Evolutionary conservation across 1,140 invertebrate species (phyloP).

Genomic region (Condylostylus longicornis): DNA sequence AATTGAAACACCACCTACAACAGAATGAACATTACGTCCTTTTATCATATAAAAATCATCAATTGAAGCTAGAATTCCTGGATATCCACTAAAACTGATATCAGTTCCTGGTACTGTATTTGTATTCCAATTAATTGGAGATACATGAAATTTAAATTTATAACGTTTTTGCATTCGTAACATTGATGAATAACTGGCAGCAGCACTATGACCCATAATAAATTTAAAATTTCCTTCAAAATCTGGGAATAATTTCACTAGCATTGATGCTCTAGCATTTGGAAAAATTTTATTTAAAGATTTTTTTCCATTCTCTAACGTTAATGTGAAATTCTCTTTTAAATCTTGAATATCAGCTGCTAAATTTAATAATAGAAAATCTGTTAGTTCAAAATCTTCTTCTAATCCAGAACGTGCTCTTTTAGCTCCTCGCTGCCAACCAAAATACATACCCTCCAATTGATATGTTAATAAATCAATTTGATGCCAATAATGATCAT

Average conservation of each 20-base stretch:
- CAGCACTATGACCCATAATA: conserved; percentile 37
- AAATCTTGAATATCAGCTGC: conserved; percentile 60
- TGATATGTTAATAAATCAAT: conserved; percentile 53
- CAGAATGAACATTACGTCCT: conserved; percentile 37
- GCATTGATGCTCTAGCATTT: conserved; percentile 24
- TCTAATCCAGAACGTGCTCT: conserved; percentile 44
- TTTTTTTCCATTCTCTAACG: neutral
- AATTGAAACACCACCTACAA: conserved; percentile 42
- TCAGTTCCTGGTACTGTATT: conserved; percentile 49
- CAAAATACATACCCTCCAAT: conserved; percentile 49
- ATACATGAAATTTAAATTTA: conserved; percentile 59
- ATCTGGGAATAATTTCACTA: conserved; percentile 18
- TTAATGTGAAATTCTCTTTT: too few species aligned
- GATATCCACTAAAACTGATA: conserved; percentile 75
- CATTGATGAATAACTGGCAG: conserved; percentile 66
- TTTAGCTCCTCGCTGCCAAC: conserved; percentile 49
- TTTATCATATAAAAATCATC: conserved; percentile 70
- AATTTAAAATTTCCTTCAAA: conserved; percentile 30
- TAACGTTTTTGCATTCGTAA: conserved; percentile 79
- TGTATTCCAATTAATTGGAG: conserved; percentile 37
- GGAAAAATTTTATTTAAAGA: conserved; percentile 23
- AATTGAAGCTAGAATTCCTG: conserved; percentile 68
- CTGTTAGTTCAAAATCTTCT: conserved; percentile 38
- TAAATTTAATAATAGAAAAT: conserved; percentile 60
- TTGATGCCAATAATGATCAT: conserved; percentile 46